Evolutionary conservation across 1,140 invertebrate genomes (phyloP), one percentile per base, ranked within the genome.

Genomic region (Lucilia sericata): DNA sequence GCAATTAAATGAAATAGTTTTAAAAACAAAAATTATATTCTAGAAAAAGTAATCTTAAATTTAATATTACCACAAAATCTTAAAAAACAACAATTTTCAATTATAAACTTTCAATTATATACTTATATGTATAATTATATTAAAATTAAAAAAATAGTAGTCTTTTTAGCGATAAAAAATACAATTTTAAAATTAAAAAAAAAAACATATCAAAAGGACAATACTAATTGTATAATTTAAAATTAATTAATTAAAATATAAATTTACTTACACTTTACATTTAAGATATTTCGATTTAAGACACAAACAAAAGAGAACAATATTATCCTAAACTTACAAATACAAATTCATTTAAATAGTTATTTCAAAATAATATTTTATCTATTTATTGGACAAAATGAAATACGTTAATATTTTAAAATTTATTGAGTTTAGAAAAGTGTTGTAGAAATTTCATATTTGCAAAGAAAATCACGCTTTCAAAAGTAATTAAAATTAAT

Each of bases 1-100:
- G n/a, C 21, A 19, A 25, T 60, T 60, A 60, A 60, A 42, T 8
- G 42, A 55, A 55, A 55, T 55, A 55, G 51, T 55, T 55, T 55
- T 55, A 17, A 55, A 14, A 76, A 17, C 36, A 30, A 30, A 30
- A 30, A 30, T 30, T 30, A 30, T 76, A 17, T 76, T 42, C 8
- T 76, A 76, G 34, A 5, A n/a, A 76, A n/a, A 3, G n/a, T n/a
- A n/a, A 42, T 76, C 10, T 80, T 80, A 51, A 17, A 42, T 8
- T 10, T 8, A 36, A 42, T 42, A 42, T 42, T 3, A 42, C 42
- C n/a, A 47, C 36, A 85, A 86, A 86, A 85, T 83, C 85, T 55
- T 55, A 12, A 55, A 55, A 55, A 13, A 85, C 82, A 82, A 85
- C 76, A 49, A 88, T 89, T 87, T 89, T 87, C 87, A 87, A 88